Conservation (phyloP, 2,888 invertebrate species). For the Drosophila anceps region DNA sequence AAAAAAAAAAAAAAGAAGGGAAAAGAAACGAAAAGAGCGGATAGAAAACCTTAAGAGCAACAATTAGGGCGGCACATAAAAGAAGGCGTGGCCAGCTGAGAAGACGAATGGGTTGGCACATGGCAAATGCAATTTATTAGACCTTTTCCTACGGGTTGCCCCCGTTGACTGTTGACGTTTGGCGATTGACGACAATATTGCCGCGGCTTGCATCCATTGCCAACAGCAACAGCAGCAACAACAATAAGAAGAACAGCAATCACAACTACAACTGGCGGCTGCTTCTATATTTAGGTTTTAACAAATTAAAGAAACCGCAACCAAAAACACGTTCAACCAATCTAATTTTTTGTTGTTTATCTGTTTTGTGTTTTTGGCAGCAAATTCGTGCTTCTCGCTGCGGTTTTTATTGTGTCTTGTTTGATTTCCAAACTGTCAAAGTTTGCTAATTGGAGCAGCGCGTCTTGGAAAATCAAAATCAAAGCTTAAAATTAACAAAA, state of each 20-base stretch:
- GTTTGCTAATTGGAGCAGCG: slow-evolving; percentile 65
- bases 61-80: slow-evolving; percentile 5
- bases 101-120: slow-evolving; percentile 28
- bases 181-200: slow-evolving; percentile 63
- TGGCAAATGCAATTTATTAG: slow-evolving; percentile 71
- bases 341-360: slow-evolving; percentile 15
- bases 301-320: slow-evolving; percentile 41
- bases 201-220: slow-evolving; percentile 24
- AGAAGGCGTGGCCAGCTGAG: not conserved
- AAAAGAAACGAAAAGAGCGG: slow-evolving; percentile 9
- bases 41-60: slow-evolving; percentile 25
- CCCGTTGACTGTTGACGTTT: slow-evolving; percentile 22
- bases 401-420: slow-evolving; percentile 39
- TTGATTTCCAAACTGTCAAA: slow-evolving; percentile 65
- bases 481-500: slow-evolving; percentile 17
- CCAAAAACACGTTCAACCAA: slow-evolving; percentile 57
- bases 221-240: slow-evolving; percentile 26
- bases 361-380: slow-evolving; percentile 54
- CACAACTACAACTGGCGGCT: slow-evolving; percentile 35
- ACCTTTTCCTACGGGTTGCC: slow-evolving; percentile 37
- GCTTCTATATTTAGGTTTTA: slow-evolving; percentile 69
- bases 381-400: slow-evolving; percentile 49
- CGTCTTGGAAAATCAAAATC: slow-evolving; percentile 39
- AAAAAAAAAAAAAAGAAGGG: slow-evolving; percentile 13
- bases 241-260: slow-evolving; percentile 33